Evolutionary conservation across 1,140 invertebrate species (phyloP).

Genomic region (Zaprionus ornatus): DNA sequence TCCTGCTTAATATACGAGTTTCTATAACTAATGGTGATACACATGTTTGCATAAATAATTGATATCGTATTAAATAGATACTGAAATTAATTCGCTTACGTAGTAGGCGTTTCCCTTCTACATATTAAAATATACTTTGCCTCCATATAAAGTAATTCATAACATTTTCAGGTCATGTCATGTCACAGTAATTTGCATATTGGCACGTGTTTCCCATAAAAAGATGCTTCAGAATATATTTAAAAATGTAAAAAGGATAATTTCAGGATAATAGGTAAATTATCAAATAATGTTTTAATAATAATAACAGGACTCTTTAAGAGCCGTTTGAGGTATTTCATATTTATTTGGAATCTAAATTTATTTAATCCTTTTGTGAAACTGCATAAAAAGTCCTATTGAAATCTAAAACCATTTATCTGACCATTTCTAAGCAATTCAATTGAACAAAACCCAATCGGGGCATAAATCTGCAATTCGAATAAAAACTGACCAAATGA

Average conservation of each 20-base stretch:
- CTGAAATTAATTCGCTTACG: neutral
- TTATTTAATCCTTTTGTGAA: neutral
- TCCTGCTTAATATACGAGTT: neutral
- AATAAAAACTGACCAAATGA: neutral
- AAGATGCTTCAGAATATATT: neutral
- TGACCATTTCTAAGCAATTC: neutral
- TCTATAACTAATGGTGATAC: constrained; percentile 10
- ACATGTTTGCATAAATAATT: constrained; percentile 26
- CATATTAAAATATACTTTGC: neutral
- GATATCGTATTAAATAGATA: constrained; percentile 4
- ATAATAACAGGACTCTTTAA: neutral
- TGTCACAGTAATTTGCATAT: neutral
- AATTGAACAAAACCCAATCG: constrained; percentile 1
- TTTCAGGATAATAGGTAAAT: neutral
- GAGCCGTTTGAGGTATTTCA: neutral
- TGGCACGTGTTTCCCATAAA: neutral
- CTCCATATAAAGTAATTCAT: neutral
- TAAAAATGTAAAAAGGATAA: neutral
- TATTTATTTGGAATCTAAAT: neutral
- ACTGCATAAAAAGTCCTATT: neutral
- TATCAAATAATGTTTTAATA: neutral
- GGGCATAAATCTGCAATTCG: neutral
- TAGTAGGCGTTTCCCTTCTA: neutral
- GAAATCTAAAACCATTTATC: neutral
- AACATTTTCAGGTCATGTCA: neutral